Percentiles rank a stretch among this genome's conserved stretches.
Conservation (phyloP, 2,113 vertebrate species). For the Turdus rufiventris region DNA sequence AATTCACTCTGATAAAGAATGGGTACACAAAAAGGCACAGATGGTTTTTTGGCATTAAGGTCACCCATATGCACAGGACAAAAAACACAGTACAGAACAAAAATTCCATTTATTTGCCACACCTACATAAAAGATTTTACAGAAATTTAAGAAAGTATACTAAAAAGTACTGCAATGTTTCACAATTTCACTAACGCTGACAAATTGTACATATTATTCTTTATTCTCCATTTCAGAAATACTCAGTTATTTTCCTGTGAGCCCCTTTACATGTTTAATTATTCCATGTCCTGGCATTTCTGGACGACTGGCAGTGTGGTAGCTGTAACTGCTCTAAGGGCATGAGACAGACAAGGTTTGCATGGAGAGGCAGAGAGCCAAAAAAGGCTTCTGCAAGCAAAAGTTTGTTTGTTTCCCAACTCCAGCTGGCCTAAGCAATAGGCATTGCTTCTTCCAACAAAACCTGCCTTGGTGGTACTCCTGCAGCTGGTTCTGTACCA, state of each 20-base stretch:
- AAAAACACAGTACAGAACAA: not conserved
- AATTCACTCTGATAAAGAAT: not conserved
- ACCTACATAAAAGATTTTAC: not conserved
- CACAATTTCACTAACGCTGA: not conserved
- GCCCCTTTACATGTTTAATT: not conserved
- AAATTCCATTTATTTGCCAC: not conserved
- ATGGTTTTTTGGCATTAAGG: not conserved
- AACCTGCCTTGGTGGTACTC: not conserved
- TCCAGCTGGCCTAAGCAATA: not conserved
- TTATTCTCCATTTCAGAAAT: not conserved
- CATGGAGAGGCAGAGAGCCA: conserved; percentile 33
- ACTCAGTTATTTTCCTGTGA: not conserved
- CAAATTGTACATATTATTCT: not conserved
- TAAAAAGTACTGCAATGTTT: not conserved
- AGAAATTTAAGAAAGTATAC: not conserved
- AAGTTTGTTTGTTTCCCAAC: conserved; percentile 55
- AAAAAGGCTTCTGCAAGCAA: conserved; percentile 13
- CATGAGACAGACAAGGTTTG: conserved; percentile 22
- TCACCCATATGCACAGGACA: not conserved
- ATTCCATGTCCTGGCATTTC: not conserved
- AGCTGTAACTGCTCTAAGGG: not conserved
- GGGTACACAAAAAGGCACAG: not conserved
- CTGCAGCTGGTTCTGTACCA: not conserved
- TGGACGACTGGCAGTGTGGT: not conserved
- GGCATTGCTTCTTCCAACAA: not conserved